Percentiles rank a stretch among this genome's conserved stretches.
These are phyloP conservation scores for Sparus aurata DNA, from an alignment of 2,797 vertebrate species.

Conservation along the genomic window DNA sequence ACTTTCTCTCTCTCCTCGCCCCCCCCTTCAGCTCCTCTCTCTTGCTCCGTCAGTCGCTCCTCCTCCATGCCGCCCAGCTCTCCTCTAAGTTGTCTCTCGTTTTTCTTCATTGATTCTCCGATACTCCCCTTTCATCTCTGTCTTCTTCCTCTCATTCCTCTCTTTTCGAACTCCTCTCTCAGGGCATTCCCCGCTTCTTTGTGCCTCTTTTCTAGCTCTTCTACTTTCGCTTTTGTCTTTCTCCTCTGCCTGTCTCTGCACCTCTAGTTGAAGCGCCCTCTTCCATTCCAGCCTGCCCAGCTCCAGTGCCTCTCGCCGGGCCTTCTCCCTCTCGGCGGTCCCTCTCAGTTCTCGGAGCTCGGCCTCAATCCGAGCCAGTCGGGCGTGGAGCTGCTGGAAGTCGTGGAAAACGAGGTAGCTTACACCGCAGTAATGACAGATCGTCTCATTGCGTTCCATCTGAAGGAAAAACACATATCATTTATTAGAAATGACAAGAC, in stretches of 20 bases:
- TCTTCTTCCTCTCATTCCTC: constrained; percentile 23
- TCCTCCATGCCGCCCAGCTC: constrained; percentile 84
- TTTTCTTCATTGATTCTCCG: constrained; percentile 43
- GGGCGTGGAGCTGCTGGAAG: constrained; percentile 89
- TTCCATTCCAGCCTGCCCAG: constrained; percentile 61
- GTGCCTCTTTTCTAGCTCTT: constrained; percentile 42
- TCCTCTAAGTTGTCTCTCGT: constrained; percentile 35
- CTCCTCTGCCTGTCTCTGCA: constrained; percentile 37
- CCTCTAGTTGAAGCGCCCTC: constrained; percentile 47
- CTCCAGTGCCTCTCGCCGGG: constrained; percentile 84
- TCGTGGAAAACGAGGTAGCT: constrained; percentile 94
- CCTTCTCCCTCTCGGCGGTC: constrained; percentile 83
- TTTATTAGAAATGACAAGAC: not conserved
- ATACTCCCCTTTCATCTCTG: constrained; percentile 43
- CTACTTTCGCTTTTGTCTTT: constrained; percentile 35
- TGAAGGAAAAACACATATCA: constrained; percentile 59
- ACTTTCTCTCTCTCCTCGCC: constrained; percentile 84
- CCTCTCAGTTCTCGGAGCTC: constrained; percentile 85
- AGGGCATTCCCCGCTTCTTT: constrained; percentile 34
- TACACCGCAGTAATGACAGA: constrained; percentile 92
- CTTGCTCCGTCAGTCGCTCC: constrained; percentile 84
- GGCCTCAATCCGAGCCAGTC: constrained; percentile 85
- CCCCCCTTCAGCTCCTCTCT: constrained; percentile 83
- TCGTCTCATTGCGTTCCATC: constrained; percentile 91
- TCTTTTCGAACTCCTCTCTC: constrained; percentile 54